Percentiles rank a stretch among this genome's conserved stretches.
These are phyloP conservation scores for Perognathus longimembris DNA, from an alignment of 2,113 vertebrate species.

Conservation along the genomic window DNA sequence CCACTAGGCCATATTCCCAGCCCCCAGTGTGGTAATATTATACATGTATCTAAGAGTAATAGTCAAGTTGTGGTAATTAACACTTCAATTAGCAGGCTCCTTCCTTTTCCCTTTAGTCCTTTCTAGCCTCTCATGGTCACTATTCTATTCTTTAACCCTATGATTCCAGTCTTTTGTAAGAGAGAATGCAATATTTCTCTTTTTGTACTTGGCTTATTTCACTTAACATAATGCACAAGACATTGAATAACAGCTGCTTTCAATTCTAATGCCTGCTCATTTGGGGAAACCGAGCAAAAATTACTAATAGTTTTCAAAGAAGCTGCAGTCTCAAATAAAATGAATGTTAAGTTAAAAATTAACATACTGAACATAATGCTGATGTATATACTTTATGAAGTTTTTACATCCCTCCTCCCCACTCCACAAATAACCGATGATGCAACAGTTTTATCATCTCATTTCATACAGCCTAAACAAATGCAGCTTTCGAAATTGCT, in stretches of 20 bases:
- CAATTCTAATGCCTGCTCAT: not conserved
- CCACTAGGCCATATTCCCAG: too few relatives aligned
- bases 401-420: not conserved
- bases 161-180: not conserved
- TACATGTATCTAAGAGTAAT: not conserved
- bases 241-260: conserved; percentile 30
- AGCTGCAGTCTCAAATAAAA: not conserved
- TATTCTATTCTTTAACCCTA: not conserved
- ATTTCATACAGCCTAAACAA: conserved; percentile 33
- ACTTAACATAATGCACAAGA: not conserved
- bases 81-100: not conserved
- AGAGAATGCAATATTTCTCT: not conserved
- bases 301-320: not conserved
- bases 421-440: not conserved
- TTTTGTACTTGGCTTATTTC: not conserved
- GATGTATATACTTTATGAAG: not conserved
- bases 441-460: conserved; percentile 50
- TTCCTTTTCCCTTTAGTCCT: too few relatives aligned
- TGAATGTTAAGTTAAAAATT: conserved; percentile 28
- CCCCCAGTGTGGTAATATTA: too few relatives aligned
- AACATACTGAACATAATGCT: conserved; percentile 31
- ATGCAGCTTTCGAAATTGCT: conserved; percentile 58
- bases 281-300: conserved; percentile 53
- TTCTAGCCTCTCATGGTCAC: not conserved
- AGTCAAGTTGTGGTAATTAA: not conserved